Evolutionary conservation across 2,797 vertebrate genomes (phyloP), one percentile per base, ranked within the genome.

Genomic region (Spatula clypeata): DNA sequence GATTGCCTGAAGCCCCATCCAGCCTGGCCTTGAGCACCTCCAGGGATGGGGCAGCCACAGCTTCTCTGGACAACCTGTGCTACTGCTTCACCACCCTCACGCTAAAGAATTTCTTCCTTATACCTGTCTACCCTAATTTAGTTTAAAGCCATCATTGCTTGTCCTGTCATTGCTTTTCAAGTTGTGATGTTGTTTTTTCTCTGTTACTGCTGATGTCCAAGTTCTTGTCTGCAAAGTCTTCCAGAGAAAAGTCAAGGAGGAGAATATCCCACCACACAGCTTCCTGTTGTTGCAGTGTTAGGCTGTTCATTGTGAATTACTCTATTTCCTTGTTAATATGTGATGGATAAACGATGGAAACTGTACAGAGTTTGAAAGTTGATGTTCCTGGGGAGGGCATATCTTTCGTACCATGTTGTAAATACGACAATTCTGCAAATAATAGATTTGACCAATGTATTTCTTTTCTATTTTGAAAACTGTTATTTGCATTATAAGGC

Each of bases 361-460:
- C 14, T 0, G 0, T 45, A 32, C 40, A 19, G 53, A 51, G 9
- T 57, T 17, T 0, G 11, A 14, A n/a, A 24, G 19, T 51, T 86
- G 5, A 2, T n/a, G 11, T 60, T 91, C 15, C 6, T 24, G 51
- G 40, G 42, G 6, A 9, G 26, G 5, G 3, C 16, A 4, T 40
- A 6, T 40, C 8, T 82, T 67, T 60, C 20, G 47, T 53, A 11
- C 23, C 13, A 15, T 47, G 1, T 54, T 20, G 11, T 66, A 29
- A 84, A 84, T 73, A 8, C 73, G 45, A 11, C 24, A 70, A 1
- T 58, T 27, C 11, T 66, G 21, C 18, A 62, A 47, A 31, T 74
- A 62, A 34, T 44, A 6, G 1, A 4, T 1, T 70, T 77, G 80
- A 73, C 29, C 2, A 6, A 13, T 57, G 7, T 6, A 2, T 47